phyloP scores from a whole-genome alignment of 2,888 invertebrate species.

The Callyntrura guangdongensis region DNA sequence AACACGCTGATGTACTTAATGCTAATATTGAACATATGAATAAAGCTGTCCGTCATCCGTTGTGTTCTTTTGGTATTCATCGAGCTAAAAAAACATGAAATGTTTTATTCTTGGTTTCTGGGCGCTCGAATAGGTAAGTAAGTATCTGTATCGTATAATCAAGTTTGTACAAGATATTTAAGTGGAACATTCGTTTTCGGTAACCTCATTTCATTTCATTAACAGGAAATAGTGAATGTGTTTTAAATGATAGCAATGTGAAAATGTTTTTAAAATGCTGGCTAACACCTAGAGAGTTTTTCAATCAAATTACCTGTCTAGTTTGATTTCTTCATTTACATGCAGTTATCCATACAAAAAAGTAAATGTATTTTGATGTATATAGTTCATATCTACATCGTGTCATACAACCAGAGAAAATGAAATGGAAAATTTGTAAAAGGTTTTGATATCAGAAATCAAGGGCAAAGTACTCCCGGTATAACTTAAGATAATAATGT shows the following conservation, averaged over 20 bases:
- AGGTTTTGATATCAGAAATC: no score
- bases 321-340: background rate
- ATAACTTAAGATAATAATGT: no score
- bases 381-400: background rate
- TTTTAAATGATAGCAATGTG: background rate
- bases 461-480: no score
- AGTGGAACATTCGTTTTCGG: slow-evolving; percentile 70
- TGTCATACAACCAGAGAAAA: background rate
- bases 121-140: no score
- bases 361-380: background rate
- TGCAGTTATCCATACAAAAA: background rate
- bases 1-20: no score
- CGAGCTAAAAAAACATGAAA: background rate
- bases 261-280: background rate
- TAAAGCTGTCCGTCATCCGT: no score
- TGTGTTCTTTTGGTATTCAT: background rate
- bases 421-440: no score
- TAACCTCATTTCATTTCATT: slow-evolving; percentile 59
- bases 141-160: background rate
- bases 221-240: slow-evolving; percentile 30
- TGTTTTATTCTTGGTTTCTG: no score
- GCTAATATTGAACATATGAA: no score
- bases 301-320: background rate
- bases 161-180: slow-evolving; percentile 18
- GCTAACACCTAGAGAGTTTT: background rate